Conservation (phyloP, 2,113 vertebrate genomes). For the Silurus glanis region DNA sequence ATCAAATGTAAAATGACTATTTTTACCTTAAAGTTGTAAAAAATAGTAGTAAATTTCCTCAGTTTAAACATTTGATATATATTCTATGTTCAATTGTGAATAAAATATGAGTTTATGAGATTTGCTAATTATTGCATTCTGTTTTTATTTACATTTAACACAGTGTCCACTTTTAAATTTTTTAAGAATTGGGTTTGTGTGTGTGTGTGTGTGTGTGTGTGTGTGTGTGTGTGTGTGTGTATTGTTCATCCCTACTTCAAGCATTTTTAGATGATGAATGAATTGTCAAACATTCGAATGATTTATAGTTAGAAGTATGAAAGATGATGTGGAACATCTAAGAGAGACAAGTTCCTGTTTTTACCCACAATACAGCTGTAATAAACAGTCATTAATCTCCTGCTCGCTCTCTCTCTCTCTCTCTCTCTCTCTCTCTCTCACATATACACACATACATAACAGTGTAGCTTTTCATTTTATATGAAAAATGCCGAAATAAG, state of each 20-base stretch:
- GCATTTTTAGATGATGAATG: background rate
- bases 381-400: background rate
- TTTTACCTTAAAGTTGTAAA: too few relatives aligned
- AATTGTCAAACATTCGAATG: background rate
- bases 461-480: background rate
- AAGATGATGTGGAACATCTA: background rate
- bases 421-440: background rate
- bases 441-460: background rate
- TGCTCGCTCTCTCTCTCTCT: background rate
- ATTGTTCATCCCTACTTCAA: too few relatives aligned
- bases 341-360: constrained; percentile 2
- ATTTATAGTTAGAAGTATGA: background rate
- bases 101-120: too few relatives aligned
- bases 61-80: too few relatives aligned
- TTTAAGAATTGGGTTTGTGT: too few relatives aligned
- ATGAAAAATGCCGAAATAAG: background rate
- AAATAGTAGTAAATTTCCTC: too few relatives aligned
- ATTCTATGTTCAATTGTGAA: too few relatives aligned
- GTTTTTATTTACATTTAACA: too few relatives aligned
- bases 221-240: background rate
- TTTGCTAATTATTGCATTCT: too few relatives aligned
- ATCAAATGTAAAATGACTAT: too few relatives aligned
- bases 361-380: background rate
- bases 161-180: too few relatives aligned
- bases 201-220: too few relatives aligned